phyloP scores from a whole-genome alignment of 2,113 vertebrate species.

The Archocentrus centrarchus region DNA sequence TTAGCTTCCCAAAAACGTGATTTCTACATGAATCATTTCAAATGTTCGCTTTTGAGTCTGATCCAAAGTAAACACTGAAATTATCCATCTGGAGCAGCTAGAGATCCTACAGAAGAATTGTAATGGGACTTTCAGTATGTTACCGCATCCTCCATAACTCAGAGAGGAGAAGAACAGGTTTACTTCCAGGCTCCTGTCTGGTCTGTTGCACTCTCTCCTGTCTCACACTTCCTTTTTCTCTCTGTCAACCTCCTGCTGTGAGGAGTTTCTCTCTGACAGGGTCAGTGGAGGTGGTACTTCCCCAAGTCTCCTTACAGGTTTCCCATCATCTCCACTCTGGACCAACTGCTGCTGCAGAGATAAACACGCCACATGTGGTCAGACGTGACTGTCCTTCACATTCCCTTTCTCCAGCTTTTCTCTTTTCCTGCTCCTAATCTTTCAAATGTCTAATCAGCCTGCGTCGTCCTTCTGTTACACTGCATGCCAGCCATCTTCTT shows the following conservation, averaged over 20 bases:
- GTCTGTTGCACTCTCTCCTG: slow-evolving; percentile 17
- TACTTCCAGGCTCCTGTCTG: slow-evolving; percentile 33
- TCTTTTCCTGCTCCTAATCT: slow-evolving; percentile 23
- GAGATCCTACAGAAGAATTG: neutral
- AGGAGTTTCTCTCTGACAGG: slow-evolving; percentile 43
- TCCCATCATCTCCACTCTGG: slow-evolving; percentile 20
- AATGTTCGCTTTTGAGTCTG: neutral
- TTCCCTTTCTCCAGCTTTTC: neutral
- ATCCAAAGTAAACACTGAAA: neutral
- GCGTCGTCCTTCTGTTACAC: neutral
- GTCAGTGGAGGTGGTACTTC: slow-evolving; percentile 21
- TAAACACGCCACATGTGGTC: slow-evolving; percentile 29
- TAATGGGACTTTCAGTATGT: neutral
- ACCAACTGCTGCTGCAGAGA: slow-evolving; percentile 27
- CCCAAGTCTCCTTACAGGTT: slow-evolving; percentile 15
- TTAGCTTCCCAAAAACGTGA: neutral
- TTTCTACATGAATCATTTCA: neutral
- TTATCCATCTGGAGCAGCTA: neutral
- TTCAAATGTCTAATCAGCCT: neutral
- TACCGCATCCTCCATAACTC: slow-evolving; percentile 16
- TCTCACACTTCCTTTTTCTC: slow-evolving; percentile 21
- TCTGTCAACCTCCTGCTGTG: slow-evolving; percentile 36
- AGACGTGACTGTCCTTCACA: slow-evolving; percentile 6
- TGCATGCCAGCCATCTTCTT: neutral
- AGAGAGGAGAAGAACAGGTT: neutral